phyloP scores from a whole-genome alignment of 2,888 invertebrate species.

The Chrysolina americana region DNA sequence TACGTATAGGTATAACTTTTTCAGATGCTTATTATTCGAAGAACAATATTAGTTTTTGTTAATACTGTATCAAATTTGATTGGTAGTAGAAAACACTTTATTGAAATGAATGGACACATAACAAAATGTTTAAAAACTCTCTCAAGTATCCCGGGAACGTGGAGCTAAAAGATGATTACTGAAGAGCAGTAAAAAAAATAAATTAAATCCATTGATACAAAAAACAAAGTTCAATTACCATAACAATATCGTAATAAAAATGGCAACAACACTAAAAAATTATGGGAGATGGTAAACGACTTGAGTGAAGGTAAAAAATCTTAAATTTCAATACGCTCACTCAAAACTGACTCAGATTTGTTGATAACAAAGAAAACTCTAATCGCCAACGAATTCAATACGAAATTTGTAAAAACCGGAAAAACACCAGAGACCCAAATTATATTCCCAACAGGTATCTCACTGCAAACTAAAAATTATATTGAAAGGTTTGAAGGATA shows the following conservation, averaged over 20 bases:
- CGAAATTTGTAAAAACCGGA: neutral
- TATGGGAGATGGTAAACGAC: neutral
- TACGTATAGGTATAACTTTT: no score
- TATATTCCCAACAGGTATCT: neutral
- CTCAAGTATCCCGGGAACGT: neutral
- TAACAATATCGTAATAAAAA: constrained; percentile 8
- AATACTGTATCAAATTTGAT: no score
- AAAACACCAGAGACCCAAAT: no score
- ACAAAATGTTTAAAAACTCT: neutral
- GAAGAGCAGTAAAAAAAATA: neutral
- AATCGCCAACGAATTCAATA: constrained; percentile 3
- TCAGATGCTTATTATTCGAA: no score
- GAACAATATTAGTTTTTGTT: no score
- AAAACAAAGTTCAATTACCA: neutral
- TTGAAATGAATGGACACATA: no score
- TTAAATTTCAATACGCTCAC: neutral
- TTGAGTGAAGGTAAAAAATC: neutral
- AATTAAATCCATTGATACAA: neutral
- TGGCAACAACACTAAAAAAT: constrained; percentile 2
- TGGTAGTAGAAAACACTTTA: no score
- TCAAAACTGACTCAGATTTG: neutral
- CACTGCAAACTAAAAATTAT: neutral
- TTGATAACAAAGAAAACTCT: neutral
- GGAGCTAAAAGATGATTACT: neutral
- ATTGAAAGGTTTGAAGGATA: neutral